Evolutionary conservation across 1,140 invertebrate species (phyloP).

Genomic region (Helicorthomorpha holstii): DNA sequence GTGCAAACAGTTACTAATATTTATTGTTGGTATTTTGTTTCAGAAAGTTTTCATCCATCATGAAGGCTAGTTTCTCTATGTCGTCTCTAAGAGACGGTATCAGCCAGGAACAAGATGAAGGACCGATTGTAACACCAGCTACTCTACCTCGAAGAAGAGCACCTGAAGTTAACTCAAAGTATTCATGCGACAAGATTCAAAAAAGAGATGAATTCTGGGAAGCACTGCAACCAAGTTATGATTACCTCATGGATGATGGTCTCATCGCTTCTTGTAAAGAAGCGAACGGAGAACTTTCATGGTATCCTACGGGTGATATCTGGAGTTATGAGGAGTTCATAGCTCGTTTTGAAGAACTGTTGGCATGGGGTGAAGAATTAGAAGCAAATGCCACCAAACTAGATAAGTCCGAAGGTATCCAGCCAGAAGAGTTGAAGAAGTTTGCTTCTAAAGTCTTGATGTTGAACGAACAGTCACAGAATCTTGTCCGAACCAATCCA

Average conservation of each 20-base stretch:
- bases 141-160: background rate
- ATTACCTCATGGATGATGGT: slow-evolving; percentile 86
- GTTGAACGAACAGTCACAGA: slow-evolving; percentile 58
- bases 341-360: slow-evolving; percentile 37
- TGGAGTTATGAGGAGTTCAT: background rate
- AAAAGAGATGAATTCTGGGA: slow-evolving; percentile 66
- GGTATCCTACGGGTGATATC: background rate
- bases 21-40: too few relatives aligned
- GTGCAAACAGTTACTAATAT: too few relatives aligned
- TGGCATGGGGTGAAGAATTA: slow-evolving; percentile 61
- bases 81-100: background rate
- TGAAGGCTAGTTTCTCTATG: background rate
- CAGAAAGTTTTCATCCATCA: too few relatives aligned
- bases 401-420: slow-evolving; percentile 46
- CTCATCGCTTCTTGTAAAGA: slow-evolving; percentile 72
- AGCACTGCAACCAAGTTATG: slow-evolving; percentile 60
- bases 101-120: background rate
- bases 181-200: too few relatives aligned
- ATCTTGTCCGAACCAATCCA: slow-evolving; percentile 49
- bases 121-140: background rate
- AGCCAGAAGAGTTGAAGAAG: too few relatives aligned
- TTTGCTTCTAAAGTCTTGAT: slow-evolving; percentile 40
- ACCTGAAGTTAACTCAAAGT: background rate
- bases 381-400: slow-evolving; percentile 52
- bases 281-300: slow-evolving; percentile 8